Conservation (phyloP, 2,113 vertebrate species). For the Dendrocopos noguchii region DNA sequence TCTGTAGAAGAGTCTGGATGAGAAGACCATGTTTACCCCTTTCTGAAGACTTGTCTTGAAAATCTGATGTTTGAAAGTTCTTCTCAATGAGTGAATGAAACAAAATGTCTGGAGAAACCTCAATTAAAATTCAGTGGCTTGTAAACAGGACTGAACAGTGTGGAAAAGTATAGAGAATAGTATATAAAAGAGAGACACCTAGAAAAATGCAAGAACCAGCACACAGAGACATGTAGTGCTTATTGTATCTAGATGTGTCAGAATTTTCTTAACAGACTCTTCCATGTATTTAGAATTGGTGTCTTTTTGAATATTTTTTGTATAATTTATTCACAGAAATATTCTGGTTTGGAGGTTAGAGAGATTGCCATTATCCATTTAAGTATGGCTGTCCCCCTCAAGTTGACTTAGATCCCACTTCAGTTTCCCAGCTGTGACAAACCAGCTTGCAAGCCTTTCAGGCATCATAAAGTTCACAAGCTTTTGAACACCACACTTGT, state of each 20-base stretch:
- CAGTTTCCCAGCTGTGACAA: not conserved
- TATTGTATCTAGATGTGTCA: rapidly evolving
- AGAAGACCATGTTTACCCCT: not conserved
- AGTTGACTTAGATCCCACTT: not conserved
- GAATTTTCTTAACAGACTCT: not conserved
- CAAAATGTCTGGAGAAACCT: not conserved
- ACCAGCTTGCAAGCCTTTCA: not conserved
- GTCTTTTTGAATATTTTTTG: not conserved
- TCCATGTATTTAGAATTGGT: not conserved
- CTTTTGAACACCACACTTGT: not conserved
- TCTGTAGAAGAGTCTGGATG: not conserved
- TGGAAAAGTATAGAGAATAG: not conserved
- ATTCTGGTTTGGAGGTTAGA: not conserved
- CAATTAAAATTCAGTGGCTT: not conserved
- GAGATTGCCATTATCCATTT: not conserved
- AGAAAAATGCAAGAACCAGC: not conserved
- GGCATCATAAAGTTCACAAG: not conserved
- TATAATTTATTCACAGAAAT: not conserved
- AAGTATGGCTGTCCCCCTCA: not conserved
- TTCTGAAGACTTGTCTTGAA: not conserved
- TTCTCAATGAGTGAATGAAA: not conserved
- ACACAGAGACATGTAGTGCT: not conserved
- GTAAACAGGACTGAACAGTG: not conserved
- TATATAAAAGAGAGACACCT: not conserved
- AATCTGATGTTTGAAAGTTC: not conserved